Evolutionary conservation across 2,888 invertebrate genomes (phyloP), one percentile per base, ranked within the genome.

Genomic region (Synanthedon vespiformis): DNA sequence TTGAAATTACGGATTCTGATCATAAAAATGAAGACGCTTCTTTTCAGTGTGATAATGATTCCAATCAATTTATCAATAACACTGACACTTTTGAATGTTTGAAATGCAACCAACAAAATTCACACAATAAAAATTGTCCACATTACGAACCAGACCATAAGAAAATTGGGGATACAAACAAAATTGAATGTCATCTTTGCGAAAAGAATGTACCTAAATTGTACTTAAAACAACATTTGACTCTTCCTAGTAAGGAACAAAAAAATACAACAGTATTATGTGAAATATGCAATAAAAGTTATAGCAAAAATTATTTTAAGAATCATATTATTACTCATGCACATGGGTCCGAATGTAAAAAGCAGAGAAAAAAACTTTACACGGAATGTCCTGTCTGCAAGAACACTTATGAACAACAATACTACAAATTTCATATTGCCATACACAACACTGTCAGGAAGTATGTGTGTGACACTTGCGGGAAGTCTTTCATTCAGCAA

Each of bases 381-480:
- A 44, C 8, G n/a, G 44, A 44, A 44, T 76, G 76, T 52, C 63
- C 65, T 50, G 40, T 65, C 34, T 72, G 72, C 51, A 62, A 59
- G 27, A 78, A 78, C 65, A 59, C 74, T 12, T 62, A 78, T 8
- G 73, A 66, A 52, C 62, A 64, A 49, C 71, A 75, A 8, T 76
- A 77, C 57, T 72, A 69, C 40, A 78, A 74, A 56, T 71, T 75
- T 53, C 78, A 78, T 56, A 55, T 76, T 51, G 75, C 74, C 0
- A 68, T 76, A 68, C 77, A 77, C 57, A 75, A 78, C 51, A 67
- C 76, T 49, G 72, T 72, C 22, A 69, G 72, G 41, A 74, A 73
- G 49, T 77, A 74, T 64, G 64, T 79, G 2, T 80, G 80, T 59
- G 78, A 80, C 54, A 58, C 78, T 0, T 80, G 80, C 55, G 80